A percentile compares a stretch with the other conserved stretches of the same genome.
Evolutionary conservation across 2,113 vertebrate species (phyloP).

Genomic region (Todiramphus chloris): DNA sequence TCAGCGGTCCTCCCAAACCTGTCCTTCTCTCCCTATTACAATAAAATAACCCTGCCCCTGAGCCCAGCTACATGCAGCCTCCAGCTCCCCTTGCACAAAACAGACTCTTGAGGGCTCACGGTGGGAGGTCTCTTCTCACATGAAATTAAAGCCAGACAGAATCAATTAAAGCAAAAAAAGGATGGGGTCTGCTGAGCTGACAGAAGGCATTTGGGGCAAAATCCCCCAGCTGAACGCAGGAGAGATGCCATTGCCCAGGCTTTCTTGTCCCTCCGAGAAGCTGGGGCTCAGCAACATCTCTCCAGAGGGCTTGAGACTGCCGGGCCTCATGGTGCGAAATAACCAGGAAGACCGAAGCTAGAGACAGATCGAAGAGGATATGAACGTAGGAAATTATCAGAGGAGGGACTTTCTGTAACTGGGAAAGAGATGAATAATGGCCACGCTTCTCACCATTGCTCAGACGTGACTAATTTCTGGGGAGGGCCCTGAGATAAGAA

Average conservation of each 20-base stretch:
- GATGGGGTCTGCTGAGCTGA: constrained; percentile 46
- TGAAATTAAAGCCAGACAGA: constrained; percentile 65
- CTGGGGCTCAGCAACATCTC: neutral
- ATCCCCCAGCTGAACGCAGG: neutral
- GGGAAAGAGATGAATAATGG: neutral
- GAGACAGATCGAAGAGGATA: neutral
- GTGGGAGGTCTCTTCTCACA: constrained; percentile 65
- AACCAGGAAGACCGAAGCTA: neutral
- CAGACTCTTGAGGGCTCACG: neutral
- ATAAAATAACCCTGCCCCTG: neutral
- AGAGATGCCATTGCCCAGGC: neutral
- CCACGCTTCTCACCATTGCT: neutral
- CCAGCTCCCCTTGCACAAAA: neutral
- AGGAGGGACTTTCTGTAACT: neutral
- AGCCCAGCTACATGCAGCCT: neutral
- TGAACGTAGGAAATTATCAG: neutral
- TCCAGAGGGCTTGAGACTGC: neutral
- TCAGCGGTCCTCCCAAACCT: neutral
- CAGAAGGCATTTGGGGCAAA: constrained; percentile 21
- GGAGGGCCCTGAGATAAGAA: neutral
- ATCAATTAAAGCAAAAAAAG: constrained; percentile 71
- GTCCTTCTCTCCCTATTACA: neutral
- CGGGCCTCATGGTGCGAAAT: neutral
- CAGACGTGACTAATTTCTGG: neutral
- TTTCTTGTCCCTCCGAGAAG: neutral